Conservation (phyloP, 2,113 vertebrate genomes). For the Pseudopipra pipra region DNA sequence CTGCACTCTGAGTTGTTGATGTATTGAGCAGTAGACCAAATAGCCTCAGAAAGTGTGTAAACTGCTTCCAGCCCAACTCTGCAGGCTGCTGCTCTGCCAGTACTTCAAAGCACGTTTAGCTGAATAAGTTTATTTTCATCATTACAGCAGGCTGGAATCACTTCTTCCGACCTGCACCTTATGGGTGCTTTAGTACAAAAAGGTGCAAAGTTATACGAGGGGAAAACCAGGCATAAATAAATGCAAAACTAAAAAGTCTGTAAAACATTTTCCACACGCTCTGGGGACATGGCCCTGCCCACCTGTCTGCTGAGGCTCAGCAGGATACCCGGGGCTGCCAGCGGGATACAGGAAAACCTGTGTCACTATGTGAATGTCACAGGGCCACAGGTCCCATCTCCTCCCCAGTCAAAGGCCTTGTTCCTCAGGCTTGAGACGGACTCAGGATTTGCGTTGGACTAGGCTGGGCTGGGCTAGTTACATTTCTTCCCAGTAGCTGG, state of each 20-base stretch:
- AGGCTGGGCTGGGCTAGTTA: neutral
- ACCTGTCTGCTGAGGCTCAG: neutral
- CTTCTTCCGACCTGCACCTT: conserved; percentile 1
- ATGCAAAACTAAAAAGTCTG: neutral
- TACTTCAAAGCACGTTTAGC: conserved; percentile 8
- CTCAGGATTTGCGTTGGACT: neutral
- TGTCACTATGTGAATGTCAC: neutral
- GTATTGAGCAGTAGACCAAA: too few relatives aligned
- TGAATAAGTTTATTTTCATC: conserved; percentile 3
- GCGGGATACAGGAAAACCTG: rapidly evolving
- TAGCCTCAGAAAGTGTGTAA: neutral
- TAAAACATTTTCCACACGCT: neutral
- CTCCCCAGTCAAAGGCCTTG: neutral
- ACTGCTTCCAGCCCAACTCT: neutral
- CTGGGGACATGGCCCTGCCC: neutral
- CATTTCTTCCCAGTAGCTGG: neutral
- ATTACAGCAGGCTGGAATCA: neutral
- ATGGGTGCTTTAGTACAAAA: neutral
- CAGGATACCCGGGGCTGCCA: neutral
- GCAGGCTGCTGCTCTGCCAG: neutral
- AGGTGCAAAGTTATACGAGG: neutral
- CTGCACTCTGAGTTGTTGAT: too few relatives aligned
- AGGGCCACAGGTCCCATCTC: neutral
- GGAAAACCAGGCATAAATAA: neutral
- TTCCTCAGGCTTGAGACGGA: neutral